Evolutionary conservation across 1,140 invertebrate genomes (phyloP).

Genomic region (Drusus annulatus): DNA sequence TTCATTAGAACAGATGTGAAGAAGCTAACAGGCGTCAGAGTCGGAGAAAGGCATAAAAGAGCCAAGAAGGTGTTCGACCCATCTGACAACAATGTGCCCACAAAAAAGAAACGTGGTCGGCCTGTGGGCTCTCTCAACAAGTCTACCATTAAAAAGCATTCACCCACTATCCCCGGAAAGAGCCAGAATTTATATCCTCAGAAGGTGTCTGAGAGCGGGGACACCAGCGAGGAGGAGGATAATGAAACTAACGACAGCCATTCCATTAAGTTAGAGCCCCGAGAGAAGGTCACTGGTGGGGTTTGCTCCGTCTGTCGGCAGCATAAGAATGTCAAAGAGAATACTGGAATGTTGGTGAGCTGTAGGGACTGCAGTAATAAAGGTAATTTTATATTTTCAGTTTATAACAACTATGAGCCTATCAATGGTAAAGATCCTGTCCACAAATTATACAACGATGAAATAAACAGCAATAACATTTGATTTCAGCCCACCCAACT

Average conservation of each 20-base stretch:
- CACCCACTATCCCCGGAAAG: constrained; percentile 9
- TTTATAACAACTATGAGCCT: background rate
- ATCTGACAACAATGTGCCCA: constrained; percentile 81
- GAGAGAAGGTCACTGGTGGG: constrained; percentile 63
- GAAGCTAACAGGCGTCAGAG: constrained; percentile 63
- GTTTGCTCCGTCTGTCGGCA: constrained; percentile 74
- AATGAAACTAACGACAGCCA: constrained; percentile 59
- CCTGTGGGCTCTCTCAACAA: constrained; percentile 75
- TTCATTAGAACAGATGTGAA: constrained; percentile 49
- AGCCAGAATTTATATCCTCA: constrained; percentile 33
- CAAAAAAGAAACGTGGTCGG: constrained; percentile 76
- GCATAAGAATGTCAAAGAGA: constrained; percentile 70
- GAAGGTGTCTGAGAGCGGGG: constrained; percentile 57
- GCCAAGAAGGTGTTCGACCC: constrained; percentile 86
- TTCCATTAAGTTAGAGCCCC: constrained; percentile 37
- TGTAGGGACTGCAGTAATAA: constrained; percentile 87
- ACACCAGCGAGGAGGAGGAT: constrained; percentile 61
- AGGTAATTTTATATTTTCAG: constrained; percentile 70
- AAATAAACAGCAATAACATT: too few species aligned
- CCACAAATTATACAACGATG: too few species aligned
- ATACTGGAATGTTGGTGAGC: constrained; percentile 78
- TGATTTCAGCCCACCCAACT: constrained; percentile 75
- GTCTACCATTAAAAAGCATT: constrained; percentile 70
- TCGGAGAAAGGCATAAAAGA: constrained; percentile 69
- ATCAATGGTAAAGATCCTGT: too few species aligned